A percentile compares a stretch with the other conserved stretches of the same genome.
Evolutionary conservation across 2,888 invertebrate species (phyloP).

Genomic region (Lasioglossum villosulum): DNA sequence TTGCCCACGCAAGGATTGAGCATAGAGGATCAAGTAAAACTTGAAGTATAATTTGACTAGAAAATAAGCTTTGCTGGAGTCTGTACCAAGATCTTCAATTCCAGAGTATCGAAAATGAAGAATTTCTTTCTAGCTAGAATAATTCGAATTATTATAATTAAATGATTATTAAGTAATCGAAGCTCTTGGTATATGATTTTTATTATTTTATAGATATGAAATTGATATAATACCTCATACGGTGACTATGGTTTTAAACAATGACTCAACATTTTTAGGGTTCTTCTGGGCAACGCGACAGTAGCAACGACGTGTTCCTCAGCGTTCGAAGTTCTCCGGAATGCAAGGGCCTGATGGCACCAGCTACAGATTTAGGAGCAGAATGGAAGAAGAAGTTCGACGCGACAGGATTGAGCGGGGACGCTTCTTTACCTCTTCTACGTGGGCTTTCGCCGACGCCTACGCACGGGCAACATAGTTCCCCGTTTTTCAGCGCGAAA

Average conservation of each 20-base stretch:
- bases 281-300: slow-evolving; percentile 75
- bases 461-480: slow-evolving; percentile 78
- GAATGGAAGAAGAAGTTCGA: slow-evolving; percentile 82
- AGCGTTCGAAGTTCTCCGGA: slow-evolving; percentile 82
- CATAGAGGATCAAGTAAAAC: not conserved
- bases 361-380: slow-evolving; percentile 81
- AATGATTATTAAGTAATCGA: no score
- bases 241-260: not conserved
- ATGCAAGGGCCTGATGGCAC: slow-evolving; percentile 81
- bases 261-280: slow-evolving; percentile 59
- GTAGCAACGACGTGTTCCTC: slow-evolving; percentile 80
- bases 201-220: no score
- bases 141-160: no score
- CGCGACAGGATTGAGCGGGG: slow-evolving; percentile 60
- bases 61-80: not conserved
- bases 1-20: not conserved
- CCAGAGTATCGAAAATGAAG: not conserved
- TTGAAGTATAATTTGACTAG: not conserved
- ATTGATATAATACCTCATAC: no score
- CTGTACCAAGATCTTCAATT: not conserved
- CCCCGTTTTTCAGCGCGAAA: slow-evolving; percentile 87
- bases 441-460: slow-evolving; percentile 84
- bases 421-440: slow-evolving; percentile 87
- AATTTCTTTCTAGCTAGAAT: no score
- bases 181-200: no score